Evolutionary conservation across 2,797 vertebrate species (phyloP), one percentile per base, ranked within the genome.

Genomic region (Enteromius unitaeniatus): DNA sequence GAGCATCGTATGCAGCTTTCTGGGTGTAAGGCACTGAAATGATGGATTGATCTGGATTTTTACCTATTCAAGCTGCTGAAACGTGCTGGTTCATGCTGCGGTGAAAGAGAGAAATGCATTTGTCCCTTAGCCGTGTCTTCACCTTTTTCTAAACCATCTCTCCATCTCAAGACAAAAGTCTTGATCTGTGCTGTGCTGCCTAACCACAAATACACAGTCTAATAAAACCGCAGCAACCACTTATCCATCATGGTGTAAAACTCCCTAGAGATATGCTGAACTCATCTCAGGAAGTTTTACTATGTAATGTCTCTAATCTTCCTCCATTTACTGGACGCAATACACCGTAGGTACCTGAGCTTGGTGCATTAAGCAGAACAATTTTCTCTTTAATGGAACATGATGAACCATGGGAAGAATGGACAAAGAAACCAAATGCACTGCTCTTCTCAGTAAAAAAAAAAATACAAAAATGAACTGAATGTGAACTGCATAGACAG

Each of bases 241-340:
- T 40, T 77, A 60, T 79, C 28, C 31, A 77, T 47, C 62, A 69
- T 84, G 34, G 7, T 28, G 73, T 6, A 72, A 83, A 78, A 64
- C 73, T 81, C 51, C 69, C 73, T 9, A 6, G 23, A 73, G 51
- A 67, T 75, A 76, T 65, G 21, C 80, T 78, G 42, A 78, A 40
- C 49, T 40, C 51, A n/a, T n/a, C 23, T 82, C 51, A n/a, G 89
- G 90, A 92, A 90, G 91, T 92, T 92, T 91, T 88, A 88, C 88
- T 84, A 84, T 82, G 86, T 93, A 95, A 93, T 93, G 90, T 87
- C 88, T 88, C 90, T 93, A 91, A 95, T 95, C 91, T 90, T 91
- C 85, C 87, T 89, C 89, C 90, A 93, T 94, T 93, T 93, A 88
- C 90, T 87, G 84, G 75, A 86, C 67, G 49, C 81, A 84, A 68